phyloP scores from a whole-genome alignment of 2,113 vertebrate genomes.

The Tenebrosternarchus preto region DNA sequence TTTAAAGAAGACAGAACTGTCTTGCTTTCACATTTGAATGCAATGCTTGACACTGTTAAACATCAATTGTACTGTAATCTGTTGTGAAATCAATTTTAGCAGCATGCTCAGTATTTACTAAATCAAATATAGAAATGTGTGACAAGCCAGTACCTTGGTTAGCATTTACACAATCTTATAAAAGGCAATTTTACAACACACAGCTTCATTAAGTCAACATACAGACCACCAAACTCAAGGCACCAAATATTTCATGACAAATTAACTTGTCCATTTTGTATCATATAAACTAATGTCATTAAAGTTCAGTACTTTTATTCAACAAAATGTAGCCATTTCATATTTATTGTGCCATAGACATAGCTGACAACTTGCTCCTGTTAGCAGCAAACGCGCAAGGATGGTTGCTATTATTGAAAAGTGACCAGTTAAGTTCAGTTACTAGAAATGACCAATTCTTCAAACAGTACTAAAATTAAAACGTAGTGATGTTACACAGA shows the following conservation, averaged over 20 bases:
- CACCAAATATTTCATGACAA: constrained; percentile 36
- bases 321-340: background rate
- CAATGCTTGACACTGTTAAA: background rate
- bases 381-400: constrained; percentile 10
- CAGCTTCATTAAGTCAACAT: constrained; percentile 4
- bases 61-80: background rate
- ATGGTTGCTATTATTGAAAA: background rate
- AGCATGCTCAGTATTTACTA: background rate
- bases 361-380: background rate
- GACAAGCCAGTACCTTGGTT: background rate
- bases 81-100: background rate
- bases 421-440: background rate
- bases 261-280: background rate
- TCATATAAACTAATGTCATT: background rate
- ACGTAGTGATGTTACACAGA: background rate
- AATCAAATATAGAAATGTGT: background rate
- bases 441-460: background rate
- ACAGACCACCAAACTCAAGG: constrained; percentile 31
- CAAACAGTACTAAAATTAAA: background rate
- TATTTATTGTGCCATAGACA: constrained; percentile 13
- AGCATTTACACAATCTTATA: background rate
- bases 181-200: constrained; percentile 34
- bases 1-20: background rate
- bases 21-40: background rate
- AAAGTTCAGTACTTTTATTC: constrained; percentile 7